Percentiles rank a stretch among this genome's conserved stretches.
Evolutionary conservation across 2,888 invertebrate species (phyloP).

Genomic region (Alloplasta piceator): DNA sequence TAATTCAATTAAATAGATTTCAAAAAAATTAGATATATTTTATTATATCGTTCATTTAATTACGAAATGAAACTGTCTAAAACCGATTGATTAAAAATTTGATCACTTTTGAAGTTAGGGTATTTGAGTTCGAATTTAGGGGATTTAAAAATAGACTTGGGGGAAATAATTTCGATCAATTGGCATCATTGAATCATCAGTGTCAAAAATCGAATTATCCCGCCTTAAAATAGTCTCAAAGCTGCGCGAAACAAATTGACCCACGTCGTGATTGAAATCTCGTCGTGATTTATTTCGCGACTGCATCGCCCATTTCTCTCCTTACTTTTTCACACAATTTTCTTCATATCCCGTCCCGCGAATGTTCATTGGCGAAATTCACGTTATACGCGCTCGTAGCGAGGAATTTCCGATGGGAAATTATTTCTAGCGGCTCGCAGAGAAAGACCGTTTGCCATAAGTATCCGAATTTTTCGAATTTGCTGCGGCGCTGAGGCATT

Average conservation of each 20-base stretch:
- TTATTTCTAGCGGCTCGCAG: conserved; percentile 43
- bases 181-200: too few species aligned
- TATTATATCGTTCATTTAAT: too few species aligned
- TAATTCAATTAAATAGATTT: too few species aligned
- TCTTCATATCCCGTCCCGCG: conserved; percentile 18
- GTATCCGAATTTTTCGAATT: conserved; percentile 52
- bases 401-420: conserved; percentile 55
- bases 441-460: conserved; percentile 24
- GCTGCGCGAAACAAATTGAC: conserved; percentile 40
- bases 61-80: too few species aligned
- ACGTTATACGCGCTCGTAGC: conserved; percentile 42
- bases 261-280: conserved; percentile 51
- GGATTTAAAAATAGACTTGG: too few species aligned
- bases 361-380: conserved; percentile 23
- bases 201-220: too few species aligned
- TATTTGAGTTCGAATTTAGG: too few species aligned
- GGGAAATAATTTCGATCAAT: too few species aligned
- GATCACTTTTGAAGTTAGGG: too few species aligned
- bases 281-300: conserved; percentile 43
- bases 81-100: too few species aligned
- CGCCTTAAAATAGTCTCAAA: too few species aligned
- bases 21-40: too few species aligned
- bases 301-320: not conserved
- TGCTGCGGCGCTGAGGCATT: conserved; percentile 56
- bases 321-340: conserved; percentile 9